These are phyloP conservation scores for Macropus fuliginosus DNA, from an alignment of 2,797 vertebrate genomes.

Conservation along the genomic window DNA sequence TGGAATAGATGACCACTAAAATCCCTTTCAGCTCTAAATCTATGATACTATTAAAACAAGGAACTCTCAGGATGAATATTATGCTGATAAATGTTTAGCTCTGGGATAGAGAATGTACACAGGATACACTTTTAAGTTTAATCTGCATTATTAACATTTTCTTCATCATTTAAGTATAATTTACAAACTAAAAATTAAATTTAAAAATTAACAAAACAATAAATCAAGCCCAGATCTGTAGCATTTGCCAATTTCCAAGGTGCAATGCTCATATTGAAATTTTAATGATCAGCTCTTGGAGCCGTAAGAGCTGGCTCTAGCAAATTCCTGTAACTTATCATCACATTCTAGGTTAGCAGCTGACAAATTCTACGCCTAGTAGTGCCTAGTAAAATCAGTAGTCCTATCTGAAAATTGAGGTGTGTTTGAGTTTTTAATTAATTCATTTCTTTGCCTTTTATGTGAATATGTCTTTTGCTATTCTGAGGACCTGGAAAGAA, in stretches of 20 bases:
- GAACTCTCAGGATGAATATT: background rate
- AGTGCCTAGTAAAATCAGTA: background rate
- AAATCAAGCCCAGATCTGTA: background rate
- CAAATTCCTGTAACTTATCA: background rate
- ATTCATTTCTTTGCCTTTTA: background rate
- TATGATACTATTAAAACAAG: background rate
- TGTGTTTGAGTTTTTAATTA: background rate
- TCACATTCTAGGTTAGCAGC: background rate
- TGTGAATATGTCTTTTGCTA: background rate
- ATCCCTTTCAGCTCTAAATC: background rate
- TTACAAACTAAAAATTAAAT: background rate
- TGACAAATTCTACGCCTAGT: background rate
- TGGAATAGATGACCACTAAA: background rate
- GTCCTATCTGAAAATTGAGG: background rate
- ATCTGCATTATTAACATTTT: background rate
- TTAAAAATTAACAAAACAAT: background rate
- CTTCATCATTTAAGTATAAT: background rate
- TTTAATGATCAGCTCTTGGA: background rate
- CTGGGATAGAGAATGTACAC: background rate
- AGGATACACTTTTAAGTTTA: background rate
- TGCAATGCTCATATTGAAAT: background rate
- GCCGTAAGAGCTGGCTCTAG: background rate
- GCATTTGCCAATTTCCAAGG: background rate
- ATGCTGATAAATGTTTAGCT: background rate
- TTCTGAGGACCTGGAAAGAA: background rate